Base-by-base conservation (phyloP, 2,888 invertebrate species). In the Leptinotarsa peninsularis region DNA sequence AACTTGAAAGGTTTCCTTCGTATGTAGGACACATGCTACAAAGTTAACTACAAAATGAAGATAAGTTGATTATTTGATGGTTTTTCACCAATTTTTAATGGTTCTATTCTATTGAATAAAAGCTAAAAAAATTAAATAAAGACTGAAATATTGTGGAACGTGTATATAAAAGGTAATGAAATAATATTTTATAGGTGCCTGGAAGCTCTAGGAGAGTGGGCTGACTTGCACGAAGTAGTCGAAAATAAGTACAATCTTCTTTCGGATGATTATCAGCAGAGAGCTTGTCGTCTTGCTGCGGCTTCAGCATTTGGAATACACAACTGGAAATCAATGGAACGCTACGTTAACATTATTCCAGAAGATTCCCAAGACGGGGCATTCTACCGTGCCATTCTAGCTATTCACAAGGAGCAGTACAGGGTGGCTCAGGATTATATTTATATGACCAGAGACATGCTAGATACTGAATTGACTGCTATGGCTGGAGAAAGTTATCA, bases 131-230 rank as follows among this genome's bases (percentile, higher is more conserved):
- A 10, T 43, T 10, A 43, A 43, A 7, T 43, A 43, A 43, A 3
- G 3, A 43, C 43, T 43, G 43, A 43, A 43, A 10, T 10, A 43
- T 1, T 3, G 43, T 33, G 14, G 66, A 33, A 66, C 7, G 1
- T 66, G 15, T 66, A n/a, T n/a, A 66, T 43, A 3, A 10, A 56
- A 17, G 50, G n/a, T 49, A 52, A 23, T n/a, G 4, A 21, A 63
- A 63, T 63, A 10, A n/a, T 63, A 33, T 76, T 63, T 80, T 81
- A 49, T 71, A 87, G 87, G 75, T 99, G 93, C 87, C 91, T 98
- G 80, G 99, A 99, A 89, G 98, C 99, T 0, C 89, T 99, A 0
- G 99, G 98, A 0, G 98, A 99, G 88, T 99, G 99, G 99, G 93
- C 92, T 4, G 93, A 95, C 76, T 88, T 98, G 58, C 95, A 97